Evolutionary conservation across 2,797 vertebrate genomes (phyloP).

Genomic region (Manis crassicaudata): DNA sequence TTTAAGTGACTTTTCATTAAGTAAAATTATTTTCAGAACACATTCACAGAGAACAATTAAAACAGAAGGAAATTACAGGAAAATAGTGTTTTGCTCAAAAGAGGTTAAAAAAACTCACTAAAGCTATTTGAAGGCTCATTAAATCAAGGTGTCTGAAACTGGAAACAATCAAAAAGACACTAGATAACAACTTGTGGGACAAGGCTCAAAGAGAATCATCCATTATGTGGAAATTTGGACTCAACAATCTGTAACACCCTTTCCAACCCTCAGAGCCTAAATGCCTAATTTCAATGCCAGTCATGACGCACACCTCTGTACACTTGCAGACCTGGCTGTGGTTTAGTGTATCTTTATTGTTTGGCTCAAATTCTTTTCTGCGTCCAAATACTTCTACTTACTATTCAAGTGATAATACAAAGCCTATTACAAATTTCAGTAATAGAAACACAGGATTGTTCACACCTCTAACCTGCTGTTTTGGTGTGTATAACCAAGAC

Average conservation of each 20-base stretch:
- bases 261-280: neutral
- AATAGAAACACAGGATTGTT: neutral
- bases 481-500: neutral
- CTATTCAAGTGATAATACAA: neutral
- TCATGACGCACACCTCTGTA: neutral
- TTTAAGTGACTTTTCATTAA: slow-evolving; percentile 13
- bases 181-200: neutral
- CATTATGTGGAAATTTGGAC: neutral
- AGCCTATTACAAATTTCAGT: neutral
- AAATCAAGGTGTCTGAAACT: neutral
- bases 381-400: neutral
- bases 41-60: slow-evolving; percentile 3
- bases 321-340: neutral
- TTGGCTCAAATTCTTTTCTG: neutral
- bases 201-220: neutral
- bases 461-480: neutral
- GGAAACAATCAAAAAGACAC: neutral
- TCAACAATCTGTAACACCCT: neutral
- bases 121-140: neutral
- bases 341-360: neutral
- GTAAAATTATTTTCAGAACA: neutral
- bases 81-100: neutral
- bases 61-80: neutral
- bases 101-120: neutral
- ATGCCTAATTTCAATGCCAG: neutral